These are phyloP conservation scores for Formica selysi DNA, from an alignment of 1,140 invertebrate genomes.

Conservation along the genomic window DNA sequence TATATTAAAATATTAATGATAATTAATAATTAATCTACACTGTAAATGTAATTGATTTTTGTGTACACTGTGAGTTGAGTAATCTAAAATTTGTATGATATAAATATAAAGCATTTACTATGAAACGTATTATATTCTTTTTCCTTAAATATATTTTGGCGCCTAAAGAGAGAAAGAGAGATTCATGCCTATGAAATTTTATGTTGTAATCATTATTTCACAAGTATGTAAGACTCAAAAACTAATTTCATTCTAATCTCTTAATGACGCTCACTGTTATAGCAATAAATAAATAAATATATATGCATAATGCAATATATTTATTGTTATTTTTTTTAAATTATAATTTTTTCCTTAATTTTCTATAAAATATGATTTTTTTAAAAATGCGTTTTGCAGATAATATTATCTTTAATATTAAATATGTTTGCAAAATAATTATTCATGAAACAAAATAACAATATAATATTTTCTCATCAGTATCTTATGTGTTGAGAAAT, in stretches of 20 bases:
- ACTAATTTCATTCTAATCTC: slow-evolving; percentile 1
- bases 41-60: neutral
- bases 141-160: neutral
- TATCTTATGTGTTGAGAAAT: neutral
- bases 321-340: slow-evolving; percentile 7
- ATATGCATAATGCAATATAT: neutral
- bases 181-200: neutral
- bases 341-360: slow-evolving; percentile 8
- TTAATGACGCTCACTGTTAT: neutral
- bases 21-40: neutral
- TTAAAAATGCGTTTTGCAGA: neutral
- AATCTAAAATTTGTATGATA: slow-evolving; percentile 19
- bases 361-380: neutral
- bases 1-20: slow-evolving; percentile 7
- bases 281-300: neutral
- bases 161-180: neutral
- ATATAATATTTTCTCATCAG: neutral
- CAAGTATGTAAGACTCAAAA: neutral
- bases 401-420: neutral
- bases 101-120: neutral
- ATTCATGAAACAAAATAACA: slow-evolving; percentile 1
- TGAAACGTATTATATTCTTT: neutral
- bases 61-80: neutral
- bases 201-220: neutral
- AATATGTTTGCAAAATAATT: neutral